These are phyloP conservation scores for Dynastes hyllus DNA, from an alignment of 2,888 invertebrate genomes.

Conservation along the genomic window DNA sequence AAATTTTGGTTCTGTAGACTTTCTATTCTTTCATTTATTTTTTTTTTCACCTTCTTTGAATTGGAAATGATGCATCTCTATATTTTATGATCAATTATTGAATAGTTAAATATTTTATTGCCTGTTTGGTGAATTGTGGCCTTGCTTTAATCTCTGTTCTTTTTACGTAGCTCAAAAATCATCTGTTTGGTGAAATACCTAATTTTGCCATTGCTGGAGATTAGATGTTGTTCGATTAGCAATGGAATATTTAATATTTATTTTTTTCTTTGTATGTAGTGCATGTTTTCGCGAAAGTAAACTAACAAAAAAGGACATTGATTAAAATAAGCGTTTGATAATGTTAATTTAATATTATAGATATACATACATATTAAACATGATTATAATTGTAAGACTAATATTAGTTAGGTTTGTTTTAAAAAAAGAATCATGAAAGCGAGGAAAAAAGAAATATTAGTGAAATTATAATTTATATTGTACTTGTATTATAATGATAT, in stretches of 20 bases:
- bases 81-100: conserved; percentile 10
- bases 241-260: too few species aligned
- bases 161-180: not conserved
- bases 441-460: conserved; percentile 19
- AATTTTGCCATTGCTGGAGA: too few species aligned
- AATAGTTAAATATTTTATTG: not conserved
- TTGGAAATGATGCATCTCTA: not conserved
- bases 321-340: conserved; percentile 12
- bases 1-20: too few species aligned
- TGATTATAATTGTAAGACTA: conserved; percentile 39
- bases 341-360: conserved; percentile 25
- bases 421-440: not conserved
- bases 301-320: conserved; percentile 30
- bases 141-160: conserved; percentile 31
- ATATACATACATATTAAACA: conserved; percentile 24
- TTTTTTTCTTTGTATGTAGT: too few species aligned
- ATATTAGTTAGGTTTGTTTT: conserved; percentile 34
- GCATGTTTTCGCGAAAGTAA: too few species aligned
- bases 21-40: too few species aligned
- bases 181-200: too few species aligned
- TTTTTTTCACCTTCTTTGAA: not conserved
- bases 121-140: not conserved
- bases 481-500: conserved; percentile 44
- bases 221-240: too few species aligned
- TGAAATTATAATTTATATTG: conserved; percentile 46